These are phyloP conservation scores for Brachyrhaphis roseni DNA, from an alignment of 2,797 vertebrate genomes.

Conservation along the genomic window DNA sequence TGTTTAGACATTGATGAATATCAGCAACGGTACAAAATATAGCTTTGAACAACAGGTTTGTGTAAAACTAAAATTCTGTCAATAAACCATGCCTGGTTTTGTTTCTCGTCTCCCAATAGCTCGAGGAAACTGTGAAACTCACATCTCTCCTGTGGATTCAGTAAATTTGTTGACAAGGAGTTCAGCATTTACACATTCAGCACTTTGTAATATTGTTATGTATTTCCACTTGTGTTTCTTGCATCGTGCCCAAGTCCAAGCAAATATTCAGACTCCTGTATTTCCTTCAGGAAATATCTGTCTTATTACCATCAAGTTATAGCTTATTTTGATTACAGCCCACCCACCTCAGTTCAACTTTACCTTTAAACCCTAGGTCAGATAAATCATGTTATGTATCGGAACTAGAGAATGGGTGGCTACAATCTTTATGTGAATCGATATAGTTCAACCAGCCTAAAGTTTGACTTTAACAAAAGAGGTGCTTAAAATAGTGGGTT, in stretches of 20 bases:
- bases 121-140: not conserved
- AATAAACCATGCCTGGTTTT: not conserved
- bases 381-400: too few relatives aligned
- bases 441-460: too few relatives aligned
- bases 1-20: not conserved
- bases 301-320: not conserved
- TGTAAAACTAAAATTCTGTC: not conserved
- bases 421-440: too few relatives aligned
- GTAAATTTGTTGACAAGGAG: not conserved
- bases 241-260: not conserved
- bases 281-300: not conserved
- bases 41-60: not conserved
- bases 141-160: not conserved
- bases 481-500: too few relatives aligned
- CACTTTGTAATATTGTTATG: conserved; percentile 1
- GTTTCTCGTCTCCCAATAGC: not conserved
- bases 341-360: too few relatives aligned
- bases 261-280: not conserved
- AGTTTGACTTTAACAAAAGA: too few relatives aligned
- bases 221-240: conserved; percentile 3
- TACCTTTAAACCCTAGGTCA: too few relatives aligned
- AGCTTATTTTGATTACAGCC: not conserved
- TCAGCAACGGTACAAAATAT: not conserved
- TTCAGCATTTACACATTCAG: not conserved
- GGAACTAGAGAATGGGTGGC: too few relatives aligned